These are phyloP conservation scores for Drosophila incognita DNA, from an alignment of 2,888 invertebrate species.

Conservation along the genomic window DNA sequence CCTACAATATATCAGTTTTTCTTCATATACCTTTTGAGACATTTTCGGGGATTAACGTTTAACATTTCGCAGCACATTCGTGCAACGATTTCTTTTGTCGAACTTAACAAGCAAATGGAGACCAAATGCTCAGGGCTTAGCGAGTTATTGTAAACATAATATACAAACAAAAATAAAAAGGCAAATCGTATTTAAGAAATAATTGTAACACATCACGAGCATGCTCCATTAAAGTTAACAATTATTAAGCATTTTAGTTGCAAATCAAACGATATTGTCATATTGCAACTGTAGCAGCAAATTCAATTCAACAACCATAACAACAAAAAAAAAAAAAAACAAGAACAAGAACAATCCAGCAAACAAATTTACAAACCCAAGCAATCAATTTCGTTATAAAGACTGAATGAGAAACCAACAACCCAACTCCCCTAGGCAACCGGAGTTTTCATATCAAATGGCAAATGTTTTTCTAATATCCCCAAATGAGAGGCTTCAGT, in stretches of 20 bases:
- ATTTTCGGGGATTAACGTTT: slow-evolving; percentile 68
- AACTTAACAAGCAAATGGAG: slow-evolving; percentile 79
- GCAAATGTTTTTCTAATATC: slow-evolving; percentile 52
- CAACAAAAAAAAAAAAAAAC: slow-evolving; percentile 21
- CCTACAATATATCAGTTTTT: slow-evolving; percentile 74
- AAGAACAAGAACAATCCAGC: slow-evolving; percentile 72
- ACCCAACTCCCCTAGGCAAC: slow-evolving; percentile 37
- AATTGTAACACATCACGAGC: slow-evolving; percentile 76
- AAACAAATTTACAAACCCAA: slow-evolving; percentile 76
- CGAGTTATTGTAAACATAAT: slow-evolving; percentile 68
- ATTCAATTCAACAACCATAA: slow-evolving; percentile 17
- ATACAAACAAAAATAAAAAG: slow-evolving; percentile 34
- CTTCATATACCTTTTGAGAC: slow-evolving; percentile 45
- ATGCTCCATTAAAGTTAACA: slow-evolving; percentile 70
- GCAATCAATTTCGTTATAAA: slow-evolving; percentile 77
- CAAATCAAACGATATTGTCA: slow-evolving; percentile 46
- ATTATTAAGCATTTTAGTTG: slow-evolving; percentile 52
- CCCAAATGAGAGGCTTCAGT: slow-evolving; percentile 56
- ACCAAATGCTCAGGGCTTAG: slow-evolving; percentile 83
- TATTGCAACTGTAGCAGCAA: slow-evolving; percentile 28
- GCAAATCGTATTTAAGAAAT: slow-evolving; percentile 62
- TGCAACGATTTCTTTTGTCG: slow-evolving; percentile 69
- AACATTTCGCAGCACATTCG: slow-evolving; percentile 44
- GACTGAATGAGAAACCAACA: slow-evolving; percentile 63
- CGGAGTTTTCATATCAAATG: slow-evolving; percentile 58